These are phyloP conservation scores for Enteromius viviparus DNA, from an alignment of 2,797 vertebrate genomes.

Conservation along the genomic window DNA sequence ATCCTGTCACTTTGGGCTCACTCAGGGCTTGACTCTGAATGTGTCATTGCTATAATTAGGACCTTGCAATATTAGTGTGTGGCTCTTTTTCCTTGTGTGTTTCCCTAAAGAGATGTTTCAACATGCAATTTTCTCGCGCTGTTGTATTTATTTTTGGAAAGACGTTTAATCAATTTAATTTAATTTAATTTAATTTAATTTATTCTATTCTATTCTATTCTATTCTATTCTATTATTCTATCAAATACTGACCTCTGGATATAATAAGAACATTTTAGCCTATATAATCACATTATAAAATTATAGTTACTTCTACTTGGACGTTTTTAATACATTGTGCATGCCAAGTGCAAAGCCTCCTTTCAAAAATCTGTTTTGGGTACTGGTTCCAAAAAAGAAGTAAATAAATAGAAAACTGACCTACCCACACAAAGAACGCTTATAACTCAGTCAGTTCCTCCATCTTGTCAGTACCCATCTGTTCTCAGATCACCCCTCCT, in stretches of 20 bases:
- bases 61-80: slow-evolving; percentile 13
- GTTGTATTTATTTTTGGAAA: neutral
- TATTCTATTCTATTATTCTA: no score
- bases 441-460: slow-evolving; percentile 24
- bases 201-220: neutral
- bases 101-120: neutral
- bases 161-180: neutral
- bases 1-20: slow-evolving; percentile 68
- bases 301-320: slow-evolving; percentile 11
- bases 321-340: neutral
- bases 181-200: no score
- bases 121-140: neutral
- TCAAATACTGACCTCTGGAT: neutral
- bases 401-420: slow-evolving; percentile 33
- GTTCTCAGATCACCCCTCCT: slow-evolving; percentile 38
- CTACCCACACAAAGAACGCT: slow-evolving; percentile 7
- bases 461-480: slow-evolving; percentile 42
- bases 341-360: neutral
- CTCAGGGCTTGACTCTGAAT: slow-evolving; percentile 63
- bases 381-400: slow-evolving; percentile 16
- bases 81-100: neutral
- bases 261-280: neutral
- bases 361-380: slow-evolving; percentile 14
- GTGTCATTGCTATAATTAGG: slow-evolving; percentile 38
- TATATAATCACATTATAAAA: neutral